Conservation (phyloP, 1,140 invertebrate genomes). For the Hypothenemus hampei region DNA sequence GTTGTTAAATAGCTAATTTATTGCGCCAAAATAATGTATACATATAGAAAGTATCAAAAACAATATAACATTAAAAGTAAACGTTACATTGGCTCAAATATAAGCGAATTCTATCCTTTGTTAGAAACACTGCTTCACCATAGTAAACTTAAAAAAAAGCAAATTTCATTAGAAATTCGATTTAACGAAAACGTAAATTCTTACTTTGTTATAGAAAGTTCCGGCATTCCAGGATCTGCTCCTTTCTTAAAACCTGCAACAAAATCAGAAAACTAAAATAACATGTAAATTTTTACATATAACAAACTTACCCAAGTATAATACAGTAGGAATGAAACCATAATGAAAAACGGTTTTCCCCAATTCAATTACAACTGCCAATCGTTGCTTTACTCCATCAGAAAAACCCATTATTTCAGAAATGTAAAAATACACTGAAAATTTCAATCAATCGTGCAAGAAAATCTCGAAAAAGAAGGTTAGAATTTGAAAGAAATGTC, state of each 20-base stretch:
- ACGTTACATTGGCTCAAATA: too few relatives aligned
- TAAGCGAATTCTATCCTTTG: not conserved
- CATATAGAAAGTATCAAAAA: too few relatives aligned
- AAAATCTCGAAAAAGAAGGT: not conserved
- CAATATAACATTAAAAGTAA: too few relatives aligned
- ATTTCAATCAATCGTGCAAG: not conserved
- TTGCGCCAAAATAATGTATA: too few relatives aligned
- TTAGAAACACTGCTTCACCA: conserved; percentile 7
- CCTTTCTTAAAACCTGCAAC: conserved; percentile 57
- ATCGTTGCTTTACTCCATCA: conserved; percentile 54
- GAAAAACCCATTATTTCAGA: conserved; percentile 34
- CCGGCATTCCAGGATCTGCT: conserved; percentile 59
- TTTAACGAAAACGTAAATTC: conserved; percentile 15
- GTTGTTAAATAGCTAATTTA: too few relatives aligned
- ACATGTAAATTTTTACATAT: too few relatives aligned
- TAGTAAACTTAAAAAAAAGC: conserved; percentile 10
- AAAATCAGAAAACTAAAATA: too few relatives aligned
- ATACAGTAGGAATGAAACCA: conserved; percentile 62
- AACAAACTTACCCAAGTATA: conserved; percentile 64
- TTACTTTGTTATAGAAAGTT: conserved; percentile 53
- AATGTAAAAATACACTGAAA: conserved; percentile 7
- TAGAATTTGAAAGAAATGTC: not conserved
- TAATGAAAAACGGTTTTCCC: conserved; percentile 62
- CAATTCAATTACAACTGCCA: conserved; percentile 54
- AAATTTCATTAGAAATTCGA: not conserved